phyloP scores from a whole-genome alignment of 2,113 vertebrate genomes.

The Falco punctatus region DNA sequence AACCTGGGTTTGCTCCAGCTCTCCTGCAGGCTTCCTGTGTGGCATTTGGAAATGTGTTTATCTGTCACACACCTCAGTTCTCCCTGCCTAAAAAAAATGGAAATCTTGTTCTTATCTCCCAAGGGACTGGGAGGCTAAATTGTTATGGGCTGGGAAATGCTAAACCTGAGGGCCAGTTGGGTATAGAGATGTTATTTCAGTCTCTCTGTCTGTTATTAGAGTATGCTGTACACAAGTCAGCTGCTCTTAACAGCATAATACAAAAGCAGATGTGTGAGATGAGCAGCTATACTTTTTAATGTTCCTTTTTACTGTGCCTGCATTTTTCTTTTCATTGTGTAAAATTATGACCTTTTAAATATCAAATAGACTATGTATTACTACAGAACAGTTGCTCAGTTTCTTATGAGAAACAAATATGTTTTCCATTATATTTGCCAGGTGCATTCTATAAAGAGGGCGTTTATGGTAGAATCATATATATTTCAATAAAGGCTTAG shows the following conservation, averaged over 20 bases:
- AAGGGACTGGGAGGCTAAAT: neutral
- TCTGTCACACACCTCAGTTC: neutral
- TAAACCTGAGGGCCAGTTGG: neutral
- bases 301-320: neutral
- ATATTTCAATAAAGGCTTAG: slow-evolving; percentile 69
- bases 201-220: neutral
- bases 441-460: slow-evolving; percentile 68
- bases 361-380: slow-evolving; percentile 40
- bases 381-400: neutral
- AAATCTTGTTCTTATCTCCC: neutral
- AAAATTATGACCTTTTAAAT: slow-evolving; percentile 66
- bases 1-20: neutral
- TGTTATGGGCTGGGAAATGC: neutral
- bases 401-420: slow-evolving; percentile 25
- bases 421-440: slow-evolving; percentile 60
- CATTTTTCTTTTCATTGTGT: slow-evolving; percentile 34
- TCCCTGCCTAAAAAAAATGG: accelerated
- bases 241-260: neutral
- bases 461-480: slow-evolving; percentile 62
- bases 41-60: neutral
- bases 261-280: slow-evolving; percentile 39
- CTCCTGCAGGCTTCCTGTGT: neutral
- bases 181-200: neutral
- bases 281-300: neutral
- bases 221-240: neutral